Conservation (phyloP, 2,888 invertebrate species). For the Meiosimyza decipiens region DNA sequence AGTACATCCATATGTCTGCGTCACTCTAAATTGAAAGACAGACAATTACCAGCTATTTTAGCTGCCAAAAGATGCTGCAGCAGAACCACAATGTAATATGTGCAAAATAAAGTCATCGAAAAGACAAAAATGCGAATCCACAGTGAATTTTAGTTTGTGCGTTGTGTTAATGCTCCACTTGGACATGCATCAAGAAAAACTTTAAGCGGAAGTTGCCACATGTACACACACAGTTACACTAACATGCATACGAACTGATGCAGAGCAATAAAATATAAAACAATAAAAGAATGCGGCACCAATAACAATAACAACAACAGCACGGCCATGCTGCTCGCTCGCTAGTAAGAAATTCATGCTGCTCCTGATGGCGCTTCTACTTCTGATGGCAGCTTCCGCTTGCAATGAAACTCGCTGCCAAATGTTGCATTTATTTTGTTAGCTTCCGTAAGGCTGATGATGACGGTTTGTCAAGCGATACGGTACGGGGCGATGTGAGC, state of each 20-base stretch:
- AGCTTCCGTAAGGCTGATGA: conserved; percentile 50
- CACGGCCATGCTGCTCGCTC: neutral
- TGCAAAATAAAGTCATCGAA: neutral
- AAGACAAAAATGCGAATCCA: neutral
- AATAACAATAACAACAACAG: conserved; percentile 28
- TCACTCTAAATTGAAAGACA: conserved; percentile 16
- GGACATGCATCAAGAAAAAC: conserved; percentile 57
- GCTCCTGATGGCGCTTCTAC: conserved; percentile 21
- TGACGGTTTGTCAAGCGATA: neutral
- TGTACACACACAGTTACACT: conserved; percentile 7
- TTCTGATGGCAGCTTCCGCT: conserved; percentile 51
- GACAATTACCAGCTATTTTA: conserved; percentile 6
- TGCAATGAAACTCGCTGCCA: conserved; percentile 55
- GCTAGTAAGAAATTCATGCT: conserved; percentile 49
- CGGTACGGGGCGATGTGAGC: neutral
- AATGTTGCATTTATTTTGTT: conserved; percentile 61
- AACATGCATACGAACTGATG: conserved; percentile 52
- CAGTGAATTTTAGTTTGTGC: neutral
- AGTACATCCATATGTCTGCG: conserved; percentile 1
- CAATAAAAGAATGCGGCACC: conserved; percentile 49
- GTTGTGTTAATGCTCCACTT: conserved; percentile 49
- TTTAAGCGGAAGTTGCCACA: conserved; percentile 45
- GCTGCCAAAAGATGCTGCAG: conserved; percentile 7
- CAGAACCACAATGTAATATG: neutral
- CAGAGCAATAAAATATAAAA: conserved; percentile 58